A percentile compares a stretch with the other conserved stretches of the same genome.
These are phyloP conservation scores for Theonella swinhoei DNA, from an alignment of 37 sponge, comb jelly and placozoan species.

Conservation along the genomic window DNA sequence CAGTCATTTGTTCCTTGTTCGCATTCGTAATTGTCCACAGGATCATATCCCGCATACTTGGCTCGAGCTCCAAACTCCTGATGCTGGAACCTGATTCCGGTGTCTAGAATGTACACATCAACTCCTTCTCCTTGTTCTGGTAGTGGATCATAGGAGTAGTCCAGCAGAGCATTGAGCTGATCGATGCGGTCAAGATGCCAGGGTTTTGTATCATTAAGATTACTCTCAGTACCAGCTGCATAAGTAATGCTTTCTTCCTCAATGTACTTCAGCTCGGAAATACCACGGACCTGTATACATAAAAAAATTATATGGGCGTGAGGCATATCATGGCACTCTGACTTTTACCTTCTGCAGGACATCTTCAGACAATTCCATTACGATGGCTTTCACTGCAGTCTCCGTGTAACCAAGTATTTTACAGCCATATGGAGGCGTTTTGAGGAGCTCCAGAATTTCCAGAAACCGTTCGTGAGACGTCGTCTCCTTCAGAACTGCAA, in stretches of 20 bases:
- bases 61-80: conserved; percentile 40
- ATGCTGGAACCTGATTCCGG: conserved; percentile 49
- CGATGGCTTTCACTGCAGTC: conserved; percentile 1
- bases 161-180: conserved; percentile 16
- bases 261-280: conserved; percentile 18
- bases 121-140: conserved; percentile 39
- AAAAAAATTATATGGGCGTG: too few relatives aligned
- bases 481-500: neutral
- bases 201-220: neutral
- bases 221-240: neutral
- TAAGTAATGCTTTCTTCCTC: conserved; percentile 18
- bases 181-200: conserved; percentile 61
- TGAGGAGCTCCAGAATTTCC: neutral
- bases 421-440: neutral
- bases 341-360: conserved; percentile 2
- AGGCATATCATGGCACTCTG: too few relatives aligned
- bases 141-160: conserved; percentile 6
- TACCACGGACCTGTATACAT: neutral
- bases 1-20: neutral
- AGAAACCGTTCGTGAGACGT: neutral
- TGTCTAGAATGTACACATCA: conserved; percentile 66
- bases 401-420: neutral
- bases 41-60: conserved; percentile 45
- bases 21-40: conserved; percentile 18
- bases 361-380: neutral